Conservation (phyloP, 2,797 vertebrate species). For the Sebastes hopkinsi region DNA sequence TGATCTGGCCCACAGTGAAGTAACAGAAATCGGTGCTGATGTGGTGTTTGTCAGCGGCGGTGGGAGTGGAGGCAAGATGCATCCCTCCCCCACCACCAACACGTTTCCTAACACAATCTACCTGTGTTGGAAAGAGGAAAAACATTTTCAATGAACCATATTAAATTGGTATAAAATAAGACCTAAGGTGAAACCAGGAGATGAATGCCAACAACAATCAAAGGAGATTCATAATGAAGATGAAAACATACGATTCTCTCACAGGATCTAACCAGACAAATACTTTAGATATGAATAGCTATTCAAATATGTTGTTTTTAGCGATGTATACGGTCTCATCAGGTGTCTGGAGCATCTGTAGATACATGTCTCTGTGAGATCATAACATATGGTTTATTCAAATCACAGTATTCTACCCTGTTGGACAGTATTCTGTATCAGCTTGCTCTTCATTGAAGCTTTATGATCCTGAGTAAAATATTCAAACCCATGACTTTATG, state of each 20-base stretch:
- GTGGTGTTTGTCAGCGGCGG: conserved; percentile 83
- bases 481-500: background rate
- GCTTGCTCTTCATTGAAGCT: background rate
- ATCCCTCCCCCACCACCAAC: background rate
- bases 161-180: background rate
- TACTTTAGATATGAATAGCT: background rate
- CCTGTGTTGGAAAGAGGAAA: background rate
- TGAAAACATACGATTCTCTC: background rate
- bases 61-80: background rate
- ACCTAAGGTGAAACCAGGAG: background rate
- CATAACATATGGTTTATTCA: background rate
- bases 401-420: too few species aligned
- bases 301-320: background rate
- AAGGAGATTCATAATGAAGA: background rate
- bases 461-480: background rate
- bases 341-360: background rate
- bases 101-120: background rate
- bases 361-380: background rate
- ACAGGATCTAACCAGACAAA: background rate
- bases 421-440: background rate
- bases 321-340: background rate
- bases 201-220: background rate
- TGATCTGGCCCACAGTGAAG: conserved; percentile 86
- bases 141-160: background rate
- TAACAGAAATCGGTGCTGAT: conserved; percentile 88